Evolutionary conservation across 2,797 vertebrate species (phyloP), one percentile per base, ranked within the genome.

Genomic region (Cirrhinus mrigala): DNA sequence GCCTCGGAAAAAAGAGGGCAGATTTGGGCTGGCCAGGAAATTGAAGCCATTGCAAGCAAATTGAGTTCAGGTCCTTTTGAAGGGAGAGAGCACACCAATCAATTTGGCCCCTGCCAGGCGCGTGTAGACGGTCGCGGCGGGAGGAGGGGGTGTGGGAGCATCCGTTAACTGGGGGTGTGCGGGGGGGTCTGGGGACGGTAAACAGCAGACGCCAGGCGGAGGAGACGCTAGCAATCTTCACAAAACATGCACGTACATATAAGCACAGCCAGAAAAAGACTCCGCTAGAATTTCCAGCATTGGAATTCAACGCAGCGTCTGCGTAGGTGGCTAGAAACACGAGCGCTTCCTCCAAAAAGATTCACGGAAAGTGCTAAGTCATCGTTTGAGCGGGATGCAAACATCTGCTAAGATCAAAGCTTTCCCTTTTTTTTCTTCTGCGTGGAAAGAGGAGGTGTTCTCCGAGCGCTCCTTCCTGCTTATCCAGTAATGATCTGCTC

Each of bases 31-130:
- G 92, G 92, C 93, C 93, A 95, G 95, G 94, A 95, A 95, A 95
- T 95, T 95, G 95, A 95, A 95, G 94, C 94, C 95, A 95, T 95
- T 93, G 94, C 94, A 95, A 94, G 93, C 94, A 95, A 95, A 95
- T 95, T 95, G 95, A 95, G 95, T 95, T 95, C 95, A 95, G 94
- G 94, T 95, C 94, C 94, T 95, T 93, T 94, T 94, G 94, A 93
- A 94, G 94, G 93, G 93, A 93, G 93, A 94, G 94, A 94, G 95
- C 94, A 94, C 94, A 95, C 93, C 95, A 95, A 95, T 95, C 94
- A 95, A 95, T 95, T 94, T 95, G 93, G 93, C 79, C 76, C 92
- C 93, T 91, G 93, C 91, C 94, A 94, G 92, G 93, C 92, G 93
- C 91, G 91, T 90, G 88, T 92, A 93, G 94, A 94, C 92, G 92